phyloP scores from a whole-genome alignment of 1,140 invertebrate species.

The Aricia agestis region DNA sequence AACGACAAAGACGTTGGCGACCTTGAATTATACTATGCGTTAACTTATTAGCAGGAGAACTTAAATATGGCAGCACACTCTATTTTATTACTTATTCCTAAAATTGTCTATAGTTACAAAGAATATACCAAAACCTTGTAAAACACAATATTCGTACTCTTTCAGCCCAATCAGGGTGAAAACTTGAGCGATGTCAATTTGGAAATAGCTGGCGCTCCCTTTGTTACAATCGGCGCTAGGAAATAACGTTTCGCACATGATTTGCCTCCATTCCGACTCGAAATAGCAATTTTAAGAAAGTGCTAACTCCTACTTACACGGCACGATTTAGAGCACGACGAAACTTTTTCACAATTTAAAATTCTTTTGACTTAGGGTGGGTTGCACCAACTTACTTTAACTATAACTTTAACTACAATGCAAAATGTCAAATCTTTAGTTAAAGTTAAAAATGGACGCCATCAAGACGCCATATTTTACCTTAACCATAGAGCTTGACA shows the following conservation, averaged over 20 bases:
- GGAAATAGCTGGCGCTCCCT: background rate
- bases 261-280: slow-evolving; percentile 4
- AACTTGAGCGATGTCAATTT: slow-evolving; percentile 9
- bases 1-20: too few relatives aligned
- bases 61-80: too few relatives aligned
- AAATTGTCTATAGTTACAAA: background rate
- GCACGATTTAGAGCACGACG: background rate
- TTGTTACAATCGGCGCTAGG: background rate
- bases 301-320: background rate
- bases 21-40: too few relatives aligned
- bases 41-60: too few relatives aligned
- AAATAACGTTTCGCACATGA: slow-evolving; percentile 7
- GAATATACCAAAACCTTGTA: background rate
- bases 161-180: slow-evolving; percentile 1
- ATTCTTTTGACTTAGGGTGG: background rate
- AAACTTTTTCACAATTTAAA: background rate
- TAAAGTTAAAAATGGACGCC: too few relatives aligned
- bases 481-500: too few relatives aligned
- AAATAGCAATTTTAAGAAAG: background rate
- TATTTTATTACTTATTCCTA: too few relatives aligned
- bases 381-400: too few relatives aligned
- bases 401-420: too few relatives aligned
- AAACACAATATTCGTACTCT: background rate
- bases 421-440: too few relatives aligned
- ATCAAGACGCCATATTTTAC: too few relatives aligned